Evolutionary conservation across 2,888 invertebrate species (phyloP), one percentile per base, ranked within the genome.

Genomic region (Leptopterna dolabrata): DNA sequence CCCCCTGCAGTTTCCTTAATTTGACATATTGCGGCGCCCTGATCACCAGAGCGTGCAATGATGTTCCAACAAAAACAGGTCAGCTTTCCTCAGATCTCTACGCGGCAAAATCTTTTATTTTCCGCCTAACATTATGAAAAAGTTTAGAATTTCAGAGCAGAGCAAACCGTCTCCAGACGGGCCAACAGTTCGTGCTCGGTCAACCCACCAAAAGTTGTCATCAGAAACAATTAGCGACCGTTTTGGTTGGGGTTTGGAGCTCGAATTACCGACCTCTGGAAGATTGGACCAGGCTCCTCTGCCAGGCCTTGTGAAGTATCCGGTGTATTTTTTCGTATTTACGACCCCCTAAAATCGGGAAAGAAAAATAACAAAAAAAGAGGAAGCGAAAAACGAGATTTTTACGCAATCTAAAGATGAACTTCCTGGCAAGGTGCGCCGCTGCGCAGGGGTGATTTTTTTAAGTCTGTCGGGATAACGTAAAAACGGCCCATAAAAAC

Each of bases 341-440:
- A 36, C n/a, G 41, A 41, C 36, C n/a, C 36, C 19, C 73, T 36
- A 41, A 36, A 29, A 36, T 14, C 13, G 16, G 29, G 19, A 70
- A 24, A 70, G 14, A 24, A 13, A 71, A 71, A 19, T n/a, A 19
- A 16, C 27, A 11, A 73, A 73, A 73, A 73, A 73, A 78, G 24
- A 78, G 45, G 78, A 45, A 45, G 78, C 78, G 43, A 45, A 78
- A 78, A 45, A 78, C 78, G 78, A 78, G 43, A 78, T 45, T 41
- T 45, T 41, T 78, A 45, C 45, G 78, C 45, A 78, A 78, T 27
- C 43, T 45, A 30, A 41, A 30, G 73, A 41, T 29, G 73, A 30
- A 76, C 73, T 76, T 76, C 73, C 73, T 76, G 73, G 73, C 73
- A 76, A 76, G 73, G 73, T 76, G 73, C 73, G 19, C 19, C n/a